Evolutionary conservation across 1,140 invertebrate species (phyloP), one percentile per base, ranked within the genome.

Genomic region (Cyclina sinensis): DNA sequence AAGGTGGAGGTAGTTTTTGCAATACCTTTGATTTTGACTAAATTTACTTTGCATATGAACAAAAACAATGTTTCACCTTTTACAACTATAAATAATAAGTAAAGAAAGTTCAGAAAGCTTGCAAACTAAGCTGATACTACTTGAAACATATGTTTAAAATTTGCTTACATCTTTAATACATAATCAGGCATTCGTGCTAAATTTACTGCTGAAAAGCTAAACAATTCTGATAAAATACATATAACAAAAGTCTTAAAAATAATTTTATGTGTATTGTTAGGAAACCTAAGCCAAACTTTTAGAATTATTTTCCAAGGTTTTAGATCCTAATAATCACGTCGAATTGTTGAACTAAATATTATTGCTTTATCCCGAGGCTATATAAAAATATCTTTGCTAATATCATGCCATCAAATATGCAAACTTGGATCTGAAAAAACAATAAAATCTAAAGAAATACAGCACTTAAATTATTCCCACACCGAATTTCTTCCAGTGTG

Each of bases 361-460:
- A 70, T 39, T 70, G 65, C 65, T 39, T 35, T 70, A 14, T 3
- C 65, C 37, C 32, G 21, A 62, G 57, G 57, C 57, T 4, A 62
- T 62, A 62, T 62, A 62, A 62, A n/a, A 62, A 62, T 62, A 70
- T 70, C 65, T 70, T 37, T 70, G 16, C n/a, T 70, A 35, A 70
- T 70, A 70, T 70, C 65, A 70, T 70, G 12, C 32, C 32, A 70
- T 70, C 65, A 70, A 70, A 70, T 70, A 78, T 51, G 74, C 48
- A 78, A 35, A 27, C 43, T 51, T 2, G 30, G 51, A 65, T 81
- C 37, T 62, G 35, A 59, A 57, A n/a, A 62, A 81, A 81, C 79
- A 81, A 81, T 81, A 81, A 81, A 81, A 81, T 81, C 79, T 27
- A 21, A 48, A 57, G 35, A 57, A 81, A 81, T 65, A 81, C 59